phyloP scores from a whole-genome alignment of 2,888 invertebrate genomes.

The Drosophila anceps region DNA sequence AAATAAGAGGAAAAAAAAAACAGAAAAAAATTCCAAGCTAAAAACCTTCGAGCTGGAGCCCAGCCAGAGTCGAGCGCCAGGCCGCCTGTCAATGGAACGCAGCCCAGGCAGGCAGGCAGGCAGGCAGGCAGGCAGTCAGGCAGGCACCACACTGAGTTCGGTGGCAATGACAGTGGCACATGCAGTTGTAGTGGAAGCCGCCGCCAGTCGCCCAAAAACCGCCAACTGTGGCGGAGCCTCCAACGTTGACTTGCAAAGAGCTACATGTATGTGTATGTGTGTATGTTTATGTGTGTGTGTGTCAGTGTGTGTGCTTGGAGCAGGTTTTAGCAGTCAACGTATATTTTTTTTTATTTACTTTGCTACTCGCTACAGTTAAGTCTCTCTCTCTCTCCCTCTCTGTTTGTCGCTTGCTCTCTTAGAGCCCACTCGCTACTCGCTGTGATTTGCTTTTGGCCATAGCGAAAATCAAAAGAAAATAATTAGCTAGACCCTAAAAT shows the following conservation, averaged over 20 bases:
- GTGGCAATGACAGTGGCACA: constrained; percentile 86
- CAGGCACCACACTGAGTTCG: constrained; percentile 85
- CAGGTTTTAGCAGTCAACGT: constrained; percentile 57
- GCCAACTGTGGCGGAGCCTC: constrained; percentile 63
- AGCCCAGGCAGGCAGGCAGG: constrained; percentile 77
- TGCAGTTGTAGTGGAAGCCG: constrained; percentile 83
- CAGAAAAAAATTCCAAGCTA: constrained; percentile 66
- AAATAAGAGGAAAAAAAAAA: constrained; percentile 6
- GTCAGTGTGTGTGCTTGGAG: constrained; percentile 45
- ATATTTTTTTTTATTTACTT: constrained; percentile 53
- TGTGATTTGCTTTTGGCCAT: constrained; percentile 71
- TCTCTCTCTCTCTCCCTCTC: constrained; percentile 12
- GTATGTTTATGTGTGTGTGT: constrained; percentile 14
- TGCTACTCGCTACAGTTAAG: constrained; percentile 37
- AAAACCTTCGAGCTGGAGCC: constrained; percentile 38
- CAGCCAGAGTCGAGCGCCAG: constrained; percentile 62
- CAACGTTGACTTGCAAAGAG: constrained; percentile 57
- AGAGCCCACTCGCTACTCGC: constrained; percentile 63
- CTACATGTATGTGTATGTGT: constrained; percentile 6
- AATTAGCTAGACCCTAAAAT: constrained; percentile 73
- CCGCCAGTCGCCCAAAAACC: constrained; percentile 68
- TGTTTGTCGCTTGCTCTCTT: constrained; percentile 29
- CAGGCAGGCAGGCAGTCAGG: constrained; percentile 1
- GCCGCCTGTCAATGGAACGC: constrained; percentile 61
- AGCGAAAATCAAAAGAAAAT: constrained; percentile 69